Conservation (phyloP, 2,797 vertebrate species). For the Pachyuromys duprasi region DNA sequence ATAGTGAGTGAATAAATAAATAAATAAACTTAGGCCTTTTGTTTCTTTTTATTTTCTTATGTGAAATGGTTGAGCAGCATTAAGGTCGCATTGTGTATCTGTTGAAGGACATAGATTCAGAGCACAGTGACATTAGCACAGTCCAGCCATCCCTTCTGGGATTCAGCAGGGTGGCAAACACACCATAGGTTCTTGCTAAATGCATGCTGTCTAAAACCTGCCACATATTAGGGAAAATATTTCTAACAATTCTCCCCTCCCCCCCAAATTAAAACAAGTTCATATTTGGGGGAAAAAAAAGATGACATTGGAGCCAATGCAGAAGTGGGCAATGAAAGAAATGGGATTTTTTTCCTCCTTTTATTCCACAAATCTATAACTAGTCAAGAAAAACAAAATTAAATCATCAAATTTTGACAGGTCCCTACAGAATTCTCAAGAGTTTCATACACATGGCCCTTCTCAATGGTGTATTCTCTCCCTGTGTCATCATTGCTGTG, state of each 20-base stretch:
- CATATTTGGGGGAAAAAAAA: neutral
- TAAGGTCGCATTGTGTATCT: neutral
- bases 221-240: neutral
- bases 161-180: neutral
- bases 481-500: neutral
- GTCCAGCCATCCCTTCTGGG: neutral
- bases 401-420: slow-evolving; percentile 20
- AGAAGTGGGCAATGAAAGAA: slow-evolving; percentile 1
- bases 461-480: neutral
- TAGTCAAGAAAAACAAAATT: neutral
- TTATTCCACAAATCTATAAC: neutral
- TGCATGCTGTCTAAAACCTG: neutral
- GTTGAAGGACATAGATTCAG: neutral
- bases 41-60: slow-evolving; percentile 13
- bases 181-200: neutral
- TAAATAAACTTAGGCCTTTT: neutral
- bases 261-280: neutral
- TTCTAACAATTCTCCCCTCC: neutral
- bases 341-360: neutral
- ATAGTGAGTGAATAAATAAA: neutral
- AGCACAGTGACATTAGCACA: neutral
- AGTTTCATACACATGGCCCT: neutral
- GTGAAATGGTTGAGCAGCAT: neutral
- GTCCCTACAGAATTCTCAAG: neutral
- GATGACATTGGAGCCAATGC: neutral